These are phyloP conservation scores for Rhizomys pruinosus DNA, from an alignment of 2,113 vertebrate genomes.

Conservation along the genomic window DNA sequence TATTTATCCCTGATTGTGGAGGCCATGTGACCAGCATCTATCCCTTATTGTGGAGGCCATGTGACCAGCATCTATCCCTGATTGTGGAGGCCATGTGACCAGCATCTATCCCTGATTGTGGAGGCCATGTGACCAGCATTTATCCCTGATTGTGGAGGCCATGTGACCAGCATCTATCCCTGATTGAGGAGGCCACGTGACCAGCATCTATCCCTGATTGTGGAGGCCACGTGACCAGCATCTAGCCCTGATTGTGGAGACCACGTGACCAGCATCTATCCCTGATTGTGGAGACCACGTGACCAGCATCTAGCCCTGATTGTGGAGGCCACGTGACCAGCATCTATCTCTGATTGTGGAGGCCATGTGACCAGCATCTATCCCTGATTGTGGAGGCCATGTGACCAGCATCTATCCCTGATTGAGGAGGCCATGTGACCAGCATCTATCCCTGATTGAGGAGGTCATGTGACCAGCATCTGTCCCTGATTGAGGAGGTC, in stretches of 20 bases:
- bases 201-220: background rate
- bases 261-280: too few relatives aligned
- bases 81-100: background rate
- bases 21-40: too few relatives aligned
- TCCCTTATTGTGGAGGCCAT: background rate
- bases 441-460: background rate
- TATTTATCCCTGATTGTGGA: background rate
- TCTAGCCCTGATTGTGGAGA: background rate
- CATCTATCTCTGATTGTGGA: background rate
- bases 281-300: background rate
- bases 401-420: too few relatives aligned
- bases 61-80: too few relatives aligned
- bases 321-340: background rate
- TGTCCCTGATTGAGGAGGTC: background rate
- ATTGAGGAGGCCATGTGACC: background rate
- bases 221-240: too few relatives aligned
- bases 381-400: background rate
- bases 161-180: too few relatives aligned
- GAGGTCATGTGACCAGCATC: too few relatives aligned
- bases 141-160: background rate
- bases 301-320: too few relatives aligned
- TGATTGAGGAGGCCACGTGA: background rate
- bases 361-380: too few relatives aligned
- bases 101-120: background rate
- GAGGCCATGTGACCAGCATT: too few relatives aligned